Base-by-base conservation (phyloP, 2,888 invertebrate species). In the Chymomyza procnemis region DNA sequence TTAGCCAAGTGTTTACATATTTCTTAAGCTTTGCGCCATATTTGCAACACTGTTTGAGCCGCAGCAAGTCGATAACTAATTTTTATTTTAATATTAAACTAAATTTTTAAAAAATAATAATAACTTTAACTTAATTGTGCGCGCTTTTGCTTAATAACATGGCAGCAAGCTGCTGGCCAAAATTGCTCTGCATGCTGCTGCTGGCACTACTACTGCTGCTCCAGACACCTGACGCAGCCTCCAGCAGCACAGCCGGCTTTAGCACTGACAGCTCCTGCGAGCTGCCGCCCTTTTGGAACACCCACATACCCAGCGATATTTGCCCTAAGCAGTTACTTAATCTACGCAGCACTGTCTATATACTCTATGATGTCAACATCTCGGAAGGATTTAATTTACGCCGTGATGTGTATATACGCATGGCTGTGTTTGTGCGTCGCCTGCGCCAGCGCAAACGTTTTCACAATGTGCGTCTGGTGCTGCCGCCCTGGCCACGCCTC, bases 371-470 rank as follows among this genome's bases (percentile, higher is more conserved):
- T 89, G 95, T 99, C 0, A 99, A 99, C 92, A 95, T 95, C 2
- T 95, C 96, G 0, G 99, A 99, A 92, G 99, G 99, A 0, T 99
- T 99, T 89, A 99, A 99, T 92, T 92, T 99, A 71, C 93, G 98
- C 16, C 93, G 99, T 46, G 99, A 99, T 92, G 99, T 99, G 1
- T 99, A 97, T 88, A 95, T 99, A 93, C 93, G 99, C 78, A 93
- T 98, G 83, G 97, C 98, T 1, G 95, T 96, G 57, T 94, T 98
- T 88, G 92, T 97, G 0, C 93, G 94, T 34, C 93, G 94, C 68
- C 92, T 97, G 63, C 92, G 93, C 67, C 92, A 92, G 66, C 89
- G 91, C 0, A 69, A 66, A 1, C 78, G 73, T 0, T 91, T 92
- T 56, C 89, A 89, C 19, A 91, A 93, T 66, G 93, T 94, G 90